Evolutionary conservation across 2,797 vertebrate genomes (phyloP).

Genomic region (Propithecus deckenii): DNA sequence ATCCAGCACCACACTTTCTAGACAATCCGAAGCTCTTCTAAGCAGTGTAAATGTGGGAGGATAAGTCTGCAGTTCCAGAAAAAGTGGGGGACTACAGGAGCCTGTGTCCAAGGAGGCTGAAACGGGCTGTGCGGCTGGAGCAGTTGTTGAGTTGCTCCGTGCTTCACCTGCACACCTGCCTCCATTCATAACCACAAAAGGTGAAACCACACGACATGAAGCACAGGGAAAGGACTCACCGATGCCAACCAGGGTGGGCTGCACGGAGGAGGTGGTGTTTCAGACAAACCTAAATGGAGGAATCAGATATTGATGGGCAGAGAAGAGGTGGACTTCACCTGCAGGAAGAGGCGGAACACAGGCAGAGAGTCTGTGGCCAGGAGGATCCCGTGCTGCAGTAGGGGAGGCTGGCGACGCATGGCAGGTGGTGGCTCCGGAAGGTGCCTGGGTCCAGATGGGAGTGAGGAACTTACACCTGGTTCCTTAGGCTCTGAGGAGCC

Average conservation of each 20-base stretch:
- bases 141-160: neutral
- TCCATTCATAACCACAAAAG: neutral
- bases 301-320: neutral
- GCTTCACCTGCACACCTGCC: neutral
- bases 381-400: fast-evolving
- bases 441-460: neutral
- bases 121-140: neutral
- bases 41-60: neutral
- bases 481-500: neutral
- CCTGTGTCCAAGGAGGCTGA: no score
- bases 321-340: neutral
- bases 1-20: neutral
- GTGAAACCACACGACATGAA: neutral
- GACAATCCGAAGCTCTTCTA: neutral
- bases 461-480: neutral
- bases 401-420: fast-evolving
- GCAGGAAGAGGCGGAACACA: fast-evolving
- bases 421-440: fast-evolving
- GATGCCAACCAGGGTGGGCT: neutral
- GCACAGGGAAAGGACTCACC: neutral
- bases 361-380: neutral
- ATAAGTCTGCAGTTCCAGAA: neutral
- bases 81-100: neutral
- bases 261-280: neutral
- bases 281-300: neutral